Evolutionary conservation across 2,888 invertebrate species (phyloP).

Genomic region (Polydrusus cervinus): DNA sequence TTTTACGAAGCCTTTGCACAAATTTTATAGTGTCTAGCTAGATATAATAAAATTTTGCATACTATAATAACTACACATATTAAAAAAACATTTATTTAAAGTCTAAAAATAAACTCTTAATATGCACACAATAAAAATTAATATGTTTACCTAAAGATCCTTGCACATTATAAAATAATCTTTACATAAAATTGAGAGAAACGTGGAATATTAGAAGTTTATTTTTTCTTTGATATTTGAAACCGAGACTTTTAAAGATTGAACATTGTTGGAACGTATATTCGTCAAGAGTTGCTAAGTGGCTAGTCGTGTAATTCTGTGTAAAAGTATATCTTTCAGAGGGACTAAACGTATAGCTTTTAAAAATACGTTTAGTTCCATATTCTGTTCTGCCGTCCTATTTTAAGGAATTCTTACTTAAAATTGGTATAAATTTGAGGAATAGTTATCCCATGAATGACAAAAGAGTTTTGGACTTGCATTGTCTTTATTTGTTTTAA

Average conservation of each 20-base stretch:
- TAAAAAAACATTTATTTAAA: constrained; percentile 11
- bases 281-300: constrained; percentile 26
- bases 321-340: constrained; percentile 37
- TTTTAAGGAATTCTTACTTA: no score
- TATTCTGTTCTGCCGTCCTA: background rate
- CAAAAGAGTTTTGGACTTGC: no score
- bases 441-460: no score
- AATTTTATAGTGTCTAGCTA: constrained; percentile 11
- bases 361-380: constrained; percentile 23
- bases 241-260: constrained; percentile 25
- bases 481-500: no score
- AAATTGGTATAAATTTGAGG: no score
- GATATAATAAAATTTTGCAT: constrained; percentile 26
- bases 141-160: constrained; percentile 2
- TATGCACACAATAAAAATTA: background rate
- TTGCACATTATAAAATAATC: constrained; percentile 11
- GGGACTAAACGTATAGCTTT: constrained; percentile 35
- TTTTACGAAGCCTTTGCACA: background rate
- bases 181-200: background rate
- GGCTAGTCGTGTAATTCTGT: constrained; percentile 35
- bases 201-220: constrained; percentile 15
- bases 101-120: constrained; percentile 15
- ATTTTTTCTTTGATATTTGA: constrained; percentile 26
- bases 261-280: constrained; percentile 27
- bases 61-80: background rate